These are phyloP conservation scores for Macropis europaea DNA, from an alignment of 2,888 invertebrate species.

Conservation along the genomic window DNA sequence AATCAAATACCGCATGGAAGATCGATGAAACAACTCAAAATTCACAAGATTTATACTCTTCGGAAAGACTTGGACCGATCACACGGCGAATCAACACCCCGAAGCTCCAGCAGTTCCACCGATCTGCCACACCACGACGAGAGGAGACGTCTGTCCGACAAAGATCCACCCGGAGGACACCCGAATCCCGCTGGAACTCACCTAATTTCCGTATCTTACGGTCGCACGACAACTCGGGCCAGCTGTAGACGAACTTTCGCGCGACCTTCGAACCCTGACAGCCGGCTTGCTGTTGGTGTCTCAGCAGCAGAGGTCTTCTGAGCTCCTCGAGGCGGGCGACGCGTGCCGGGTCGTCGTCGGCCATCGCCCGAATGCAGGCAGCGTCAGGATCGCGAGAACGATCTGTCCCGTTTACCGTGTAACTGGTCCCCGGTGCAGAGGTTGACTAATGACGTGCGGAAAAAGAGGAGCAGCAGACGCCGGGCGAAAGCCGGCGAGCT, in stretches of 20 bases:
- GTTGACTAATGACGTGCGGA: slow-evolving; percentile 46
- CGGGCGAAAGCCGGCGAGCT: slow-evolving; percentile 24
- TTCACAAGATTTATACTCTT: no score
- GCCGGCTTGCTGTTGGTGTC: background rate
- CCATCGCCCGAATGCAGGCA: slow-evolving; percentile 31
- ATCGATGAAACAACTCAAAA: no score
- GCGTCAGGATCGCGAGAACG: slow-evolving; percentile 14
- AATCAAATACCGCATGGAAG: no score
- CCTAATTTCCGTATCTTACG: slow-evolving; percentile 15
- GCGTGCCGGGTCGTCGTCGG: slow-evolving; percentile 12
- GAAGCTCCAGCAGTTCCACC: no score
- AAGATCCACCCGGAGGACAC: no score
- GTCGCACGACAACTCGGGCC: slow-evolving; percentile 26
- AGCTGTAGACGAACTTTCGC: slow-evolving; percentile 25
- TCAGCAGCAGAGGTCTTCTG: slow-evolving; percentile 36
- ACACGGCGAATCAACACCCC: no score
- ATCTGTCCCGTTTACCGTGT: slow-evolving; percentile 22
- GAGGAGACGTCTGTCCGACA: no score
- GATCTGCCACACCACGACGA: no score
- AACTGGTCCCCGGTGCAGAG: slow-evolving; percentile 34
- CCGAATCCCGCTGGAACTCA: no score
- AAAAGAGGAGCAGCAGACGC: slow-evolving; percentile 25
- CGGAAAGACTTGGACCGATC: no score
- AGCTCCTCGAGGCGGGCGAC: slow-evolving; percentile 9
- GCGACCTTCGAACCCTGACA: background rate